phyloP scores from a whole-genome alignment of 1,140 invertebrate genomes.

The Macrobrachium rosenbergii region DNA sequence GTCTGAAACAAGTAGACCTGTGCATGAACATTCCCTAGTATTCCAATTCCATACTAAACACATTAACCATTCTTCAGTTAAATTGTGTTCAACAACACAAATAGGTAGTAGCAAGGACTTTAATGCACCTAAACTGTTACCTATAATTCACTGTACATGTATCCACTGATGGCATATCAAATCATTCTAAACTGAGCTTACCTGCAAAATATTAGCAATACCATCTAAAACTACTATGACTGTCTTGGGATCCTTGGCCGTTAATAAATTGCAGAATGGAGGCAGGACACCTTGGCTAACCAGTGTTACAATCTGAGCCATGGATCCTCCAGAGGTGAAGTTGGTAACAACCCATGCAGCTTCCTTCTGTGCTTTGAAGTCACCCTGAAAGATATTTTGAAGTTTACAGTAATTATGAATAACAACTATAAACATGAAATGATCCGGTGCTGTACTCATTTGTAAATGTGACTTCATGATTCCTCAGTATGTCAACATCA shows the following conservation, averaged over 20 bases:
- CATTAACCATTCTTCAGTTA: not conserved
- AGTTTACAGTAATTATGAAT: not conserved
- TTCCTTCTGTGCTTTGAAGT: constrained; percentile 84
- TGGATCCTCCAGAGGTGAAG: constrained; percentile 81
- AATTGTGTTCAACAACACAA: not conserved
- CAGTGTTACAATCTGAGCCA: constrained; percentile 79
- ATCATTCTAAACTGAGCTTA: constrained; percentile 52
- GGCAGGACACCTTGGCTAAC: constrained; percentile 74
- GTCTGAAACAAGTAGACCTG: constrained; percentile 68
- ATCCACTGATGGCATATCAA: no score
- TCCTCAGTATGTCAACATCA: constrained; percentile 36
- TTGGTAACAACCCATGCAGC: constrained; percentile 87
- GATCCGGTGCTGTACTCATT: not conserved
- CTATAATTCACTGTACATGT: not conserved
- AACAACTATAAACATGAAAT: not conserved
- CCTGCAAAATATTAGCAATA: constrained; percentile 76
- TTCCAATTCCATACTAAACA: not conserved
- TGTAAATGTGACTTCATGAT: constrained; percentile 3
- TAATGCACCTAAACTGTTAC: not conserved
- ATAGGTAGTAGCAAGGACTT: not conserved
- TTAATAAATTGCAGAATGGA: constrained; percentile 74
- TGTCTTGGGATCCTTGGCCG: constrained; percentile 75
- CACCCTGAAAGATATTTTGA: constrained; percentile 74
- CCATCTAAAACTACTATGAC: constrained; percentile 78
- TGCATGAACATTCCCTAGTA: not conserved